A percentile compares a stretch with the other conserved stretches of the same genome.
Conservation (phyloP, 2,113 vertebrate genomes). For the Pomatorhinus ruficollis region DNA sequence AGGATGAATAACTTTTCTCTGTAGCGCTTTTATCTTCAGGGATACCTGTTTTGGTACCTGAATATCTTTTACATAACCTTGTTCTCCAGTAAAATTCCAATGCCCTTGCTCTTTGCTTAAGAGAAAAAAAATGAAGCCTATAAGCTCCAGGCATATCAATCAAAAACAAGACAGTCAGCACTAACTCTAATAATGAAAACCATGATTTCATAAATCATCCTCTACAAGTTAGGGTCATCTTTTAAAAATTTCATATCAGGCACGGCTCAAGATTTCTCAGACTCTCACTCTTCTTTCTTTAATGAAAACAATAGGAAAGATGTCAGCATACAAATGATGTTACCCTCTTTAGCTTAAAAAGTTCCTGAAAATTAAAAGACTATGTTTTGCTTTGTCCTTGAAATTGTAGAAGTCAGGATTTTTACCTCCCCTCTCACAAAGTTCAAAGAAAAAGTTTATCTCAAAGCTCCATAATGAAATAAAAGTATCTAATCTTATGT, state of each 20-base stretch:
- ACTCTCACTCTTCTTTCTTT: constrained; percentile 72
- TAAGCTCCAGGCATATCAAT: constrained; percentile 75
- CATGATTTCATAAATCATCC: constrained; percentile 83
- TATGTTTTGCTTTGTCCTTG: constrained; percentile 63
- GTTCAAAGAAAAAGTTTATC: neutral
- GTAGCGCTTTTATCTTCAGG: neutral
- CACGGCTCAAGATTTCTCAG: constrained; percentile 67
- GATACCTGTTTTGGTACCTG: neutral
- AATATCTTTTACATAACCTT: constrained; percentile 63
- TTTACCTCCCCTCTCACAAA: neutral
- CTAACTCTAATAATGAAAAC: constrained; percentile 78
- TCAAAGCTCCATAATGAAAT: neutral
- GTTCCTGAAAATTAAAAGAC: constrained; percentile 30
- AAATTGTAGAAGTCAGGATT: constrained; percentile 33
- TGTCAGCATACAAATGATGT: constrained; percentile 76
- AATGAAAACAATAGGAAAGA: constrained; percentile 76
- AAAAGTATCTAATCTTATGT: neutral
- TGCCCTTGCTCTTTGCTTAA: constrained; percentile 67
- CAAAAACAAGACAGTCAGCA: constrained; percentile 80
- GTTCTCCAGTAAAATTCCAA: constrained; percentile 39
- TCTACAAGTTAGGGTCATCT: constrained; percentile 72
- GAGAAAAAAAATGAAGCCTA: neutral
- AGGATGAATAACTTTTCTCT: neutral
- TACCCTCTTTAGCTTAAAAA: constrained; percentile 66
- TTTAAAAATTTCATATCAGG: constrained; percentile 75